Conservation (phyloP, 2,888 invertebrate genomes). For the Sarcophaga rosellei region DNA sequence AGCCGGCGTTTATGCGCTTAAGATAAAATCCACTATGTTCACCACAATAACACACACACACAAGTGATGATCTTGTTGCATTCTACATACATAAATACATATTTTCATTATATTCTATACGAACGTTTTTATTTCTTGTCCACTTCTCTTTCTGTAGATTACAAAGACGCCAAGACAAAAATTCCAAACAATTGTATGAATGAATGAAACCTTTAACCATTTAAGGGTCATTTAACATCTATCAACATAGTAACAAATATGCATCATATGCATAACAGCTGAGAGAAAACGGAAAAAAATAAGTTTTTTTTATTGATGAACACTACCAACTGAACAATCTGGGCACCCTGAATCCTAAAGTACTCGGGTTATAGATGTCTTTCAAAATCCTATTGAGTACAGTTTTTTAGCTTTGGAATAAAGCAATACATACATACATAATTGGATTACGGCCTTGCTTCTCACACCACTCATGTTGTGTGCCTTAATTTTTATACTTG, state of each 20-base stretch:
- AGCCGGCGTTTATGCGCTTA: slow-evolving; percentile 62
- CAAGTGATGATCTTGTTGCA: slow-evolving; percentile 14
- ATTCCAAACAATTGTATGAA: slow-evolving; percentile 29
- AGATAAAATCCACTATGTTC: slow-evolving; percentile 49
- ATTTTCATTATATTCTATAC: slow-evolving; percentile 33
- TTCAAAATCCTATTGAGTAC: too few species aligned
- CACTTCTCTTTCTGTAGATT: slow-evolving; percentile 45
- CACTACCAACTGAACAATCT: too few species aligned
- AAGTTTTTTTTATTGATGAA: not conserved
- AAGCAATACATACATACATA: too few species aligned
- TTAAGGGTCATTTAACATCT: slow-evolving; percentile 41
- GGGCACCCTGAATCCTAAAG: too few species aligned
- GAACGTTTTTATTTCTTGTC: slow-evolving; percentile 21
- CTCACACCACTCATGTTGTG: too few species aligned
- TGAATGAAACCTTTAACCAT: slow-evolving; percentile 31
- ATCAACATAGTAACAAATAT: slow-evolving; percentile 7
- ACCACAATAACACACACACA: not conserved
- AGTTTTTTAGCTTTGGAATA: too few species aligned
- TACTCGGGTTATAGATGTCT: too few species aligned
- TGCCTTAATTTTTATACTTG: too few species aligned
- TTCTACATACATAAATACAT: too few species aligned
- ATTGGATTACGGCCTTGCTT: too few species aligned
- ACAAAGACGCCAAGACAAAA: slow-evolving; percentile 61
- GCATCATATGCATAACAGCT: not conserved
- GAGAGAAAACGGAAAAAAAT: not conserved